Evolutionary conservation across 64 coral and sea anemone species (phyloP), one percentile per base, ranked within the genome.

Genomic region (Trachythela sp.): DNA sequence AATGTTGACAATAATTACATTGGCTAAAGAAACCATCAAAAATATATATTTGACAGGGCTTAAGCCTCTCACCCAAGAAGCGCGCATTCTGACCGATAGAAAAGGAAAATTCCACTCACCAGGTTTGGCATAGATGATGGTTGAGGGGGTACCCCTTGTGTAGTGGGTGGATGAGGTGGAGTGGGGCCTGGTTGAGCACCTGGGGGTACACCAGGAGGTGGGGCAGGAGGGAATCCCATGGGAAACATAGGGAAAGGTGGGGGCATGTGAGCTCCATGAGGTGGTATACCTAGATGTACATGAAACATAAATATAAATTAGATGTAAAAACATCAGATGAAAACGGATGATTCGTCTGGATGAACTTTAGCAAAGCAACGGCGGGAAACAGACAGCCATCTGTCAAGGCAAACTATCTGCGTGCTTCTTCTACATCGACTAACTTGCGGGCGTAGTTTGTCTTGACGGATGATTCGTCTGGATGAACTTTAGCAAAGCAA

Each of bases 231-330:
- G 90, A 93, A 97, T 18, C 95, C 95, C 90, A 64, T n/a, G 26
- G 95, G 95, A 83, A 97, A 97, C 93, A 97, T 94, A 40, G 59
- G 93, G 83, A 92, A 94, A 4, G 85, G 93, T 0, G 86, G 89
- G 45, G 84, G 37, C 93, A 94, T 89, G 22, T 83, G 93, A 24
- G 56, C 56, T n/a, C 13, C 20, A 64, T 85, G 83, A 2, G 89
- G 89, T 67, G 56, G 52, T 90, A 67, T 27, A 27, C 89, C 89
- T 92, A 76, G 36, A 0, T 37, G 22, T 35, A 39, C 72, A 36
- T 48, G 49, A 18, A 59, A 49, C 38, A 43, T 77, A 14, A 83
- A 51, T 48, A 51, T 18, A 64, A 86, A 36, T 43, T 51, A 31
- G 71, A 70, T 37, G 8, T 60, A 34, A 59, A 40, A 88, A 54